Base-by-base conservation (phyloP, 1,140 invertebrate genomes). In the Sycobia sp. region DNA sequence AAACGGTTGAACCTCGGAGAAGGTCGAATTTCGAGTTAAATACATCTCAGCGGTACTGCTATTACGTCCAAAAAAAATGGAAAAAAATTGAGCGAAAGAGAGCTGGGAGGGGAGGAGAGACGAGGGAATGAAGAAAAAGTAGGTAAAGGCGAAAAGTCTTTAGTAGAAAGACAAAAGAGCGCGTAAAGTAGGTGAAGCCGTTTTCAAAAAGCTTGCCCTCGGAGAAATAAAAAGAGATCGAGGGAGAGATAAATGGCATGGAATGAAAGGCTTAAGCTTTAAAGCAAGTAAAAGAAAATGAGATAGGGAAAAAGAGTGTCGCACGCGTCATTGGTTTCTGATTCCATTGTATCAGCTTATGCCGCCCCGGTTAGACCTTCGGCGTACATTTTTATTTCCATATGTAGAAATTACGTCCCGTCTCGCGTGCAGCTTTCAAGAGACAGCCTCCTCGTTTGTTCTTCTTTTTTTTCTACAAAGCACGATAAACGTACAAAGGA, bases 111-210 rank as follows among this genome's bases (percentile, higher is more conserved):
- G 18, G 54, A 20, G 50, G 44, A 38, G 55, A 71, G 29, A 11
- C 41, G 57, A 32, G 44, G 50, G 50, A 62, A 32, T 9, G 44
- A 20, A 44, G 41, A 47, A 18, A 62, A 34, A 60, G 47, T 43
- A 11, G 55, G 34, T 58, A 57, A 51, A 53, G 44, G 46, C n/a
- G 20, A 59, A 59, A 50, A 53, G 58, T 61, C 39, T 59, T 53
- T 61, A 51, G 47, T 43, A 4, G 22, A 13, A 55, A 50, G 41
- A 49, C 25, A 44, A 51, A 23, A 27, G 22, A 38, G 20, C 34
- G 18, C 25, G 20, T 10, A 50, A 59, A 51, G 11, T 47, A 44
- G 49, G 49, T 61, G 49, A 61, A 53, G 27, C 23, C 36, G 20
- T 44, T 61, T 59, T 59, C 11, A 50, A 39, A 49, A 50, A 41